Evolutionary conservation across 2,113 vertebrate genomes (phyloP).

Genomic region (Rissa tridactyla): DNA sequence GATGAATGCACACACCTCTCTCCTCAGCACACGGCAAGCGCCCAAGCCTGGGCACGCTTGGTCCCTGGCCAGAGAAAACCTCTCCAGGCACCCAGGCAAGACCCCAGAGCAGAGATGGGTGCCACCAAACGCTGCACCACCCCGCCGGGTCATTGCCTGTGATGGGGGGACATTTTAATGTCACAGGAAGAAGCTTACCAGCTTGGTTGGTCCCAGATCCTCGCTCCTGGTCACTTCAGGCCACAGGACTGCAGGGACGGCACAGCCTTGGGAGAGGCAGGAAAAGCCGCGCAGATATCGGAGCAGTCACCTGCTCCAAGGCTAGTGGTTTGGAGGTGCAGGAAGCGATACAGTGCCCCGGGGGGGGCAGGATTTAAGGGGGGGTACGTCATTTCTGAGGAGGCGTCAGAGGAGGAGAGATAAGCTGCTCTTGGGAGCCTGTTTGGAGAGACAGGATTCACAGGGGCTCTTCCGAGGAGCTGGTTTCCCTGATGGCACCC

Average conservation of each 20-base stretch:
- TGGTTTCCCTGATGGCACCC: background rate
- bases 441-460: background rate
- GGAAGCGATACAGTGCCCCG: background rate
- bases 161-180: background rate
- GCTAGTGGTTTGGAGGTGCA: fast-evolving
- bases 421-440: background rate
- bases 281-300: background rate
- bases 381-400: background rate
- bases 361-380: background rate
- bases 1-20: background rate
- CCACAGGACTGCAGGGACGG: background rate
- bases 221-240: background rate
- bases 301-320: background rate
- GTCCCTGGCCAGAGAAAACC: background rate
- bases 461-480: background rate
- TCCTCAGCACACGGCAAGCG: background rate
- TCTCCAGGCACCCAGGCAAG: background rate
- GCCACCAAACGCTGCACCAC: background rate
- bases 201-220: background rate
- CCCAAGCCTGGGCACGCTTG: background rate
- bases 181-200: slow-evolving; percentile 31
- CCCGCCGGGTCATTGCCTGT: background rate
- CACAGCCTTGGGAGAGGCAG: background rate
- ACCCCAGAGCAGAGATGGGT: background rate
- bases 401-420: background rate